Evolutionary conservation across 2,113 vertebrate genomes (phyloP).

Genomic region (Toxostoma redivivum): DNA sequence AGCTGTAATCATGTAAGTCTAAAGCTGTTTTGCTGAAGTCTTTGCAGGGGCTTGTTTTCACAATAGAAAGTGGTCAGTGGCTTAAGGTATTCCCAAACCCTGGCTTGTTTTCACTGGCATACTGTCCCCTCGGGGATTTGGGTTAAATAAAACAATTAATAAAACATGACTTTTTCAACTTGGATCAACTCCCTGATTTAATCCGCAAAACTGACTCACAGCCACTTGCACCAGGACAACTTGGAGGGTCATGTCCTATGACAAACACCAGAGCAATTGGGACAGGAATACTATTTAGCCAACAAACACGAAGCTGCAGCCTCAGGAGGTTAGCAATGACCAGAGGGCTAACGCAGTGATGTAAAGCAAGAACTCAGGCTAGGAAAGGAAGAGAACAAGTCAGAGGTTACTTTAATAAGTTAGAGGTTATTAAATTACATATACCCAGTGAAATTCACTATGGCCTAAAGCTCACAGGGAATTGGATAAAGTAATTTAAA

Average conservation of each 20-base stretch:
- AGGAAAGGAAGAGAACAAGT: background rate
- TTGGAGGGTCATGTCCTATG: conserved; percentile 27
- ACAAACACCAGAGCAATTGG: conserved; percentile 45
- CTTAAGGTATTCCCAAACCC: conserved; percentile 31
- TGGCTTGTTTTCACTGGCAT: background rate
- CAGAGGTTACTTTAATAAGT: background rate
- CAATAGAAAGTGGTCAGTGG: conserved; percentile 61
- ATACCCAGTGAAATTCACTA: background rate
- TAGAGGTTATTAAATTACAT: background rate
- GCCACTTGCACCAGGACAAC: conserved; percentile 9
- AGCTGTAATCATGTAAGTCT: conserved; percentile 19
- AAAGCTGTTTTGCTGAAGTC: conserved; percentile 31
- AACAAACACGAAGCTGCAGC: background rate
- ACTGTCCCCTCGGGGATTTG: background rate
- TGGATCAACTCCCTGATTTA: conserved; percentile 31
- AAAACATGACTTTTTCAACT: conserved; percentile 44
- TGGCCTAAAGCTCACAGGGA: background rate
- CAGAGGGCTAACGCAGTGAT: background rate
- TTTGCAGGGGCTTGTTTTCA: conserved; percentile 30
- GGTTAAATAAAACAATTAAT: conserved; percentile 40
- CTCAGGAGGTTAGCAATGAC: background rate
- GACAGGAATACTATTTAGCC: background rate
- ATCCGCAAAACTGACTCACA: conserved; percentile 28
- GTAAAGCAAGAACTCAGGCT: background rate
- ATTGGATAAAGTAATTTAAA: background rate